These are phyloP conservation scores for Apodemia zela DNA, from an alignment of 2,888 invertebrate genomes.

Conservation along the genomic window DNA sequence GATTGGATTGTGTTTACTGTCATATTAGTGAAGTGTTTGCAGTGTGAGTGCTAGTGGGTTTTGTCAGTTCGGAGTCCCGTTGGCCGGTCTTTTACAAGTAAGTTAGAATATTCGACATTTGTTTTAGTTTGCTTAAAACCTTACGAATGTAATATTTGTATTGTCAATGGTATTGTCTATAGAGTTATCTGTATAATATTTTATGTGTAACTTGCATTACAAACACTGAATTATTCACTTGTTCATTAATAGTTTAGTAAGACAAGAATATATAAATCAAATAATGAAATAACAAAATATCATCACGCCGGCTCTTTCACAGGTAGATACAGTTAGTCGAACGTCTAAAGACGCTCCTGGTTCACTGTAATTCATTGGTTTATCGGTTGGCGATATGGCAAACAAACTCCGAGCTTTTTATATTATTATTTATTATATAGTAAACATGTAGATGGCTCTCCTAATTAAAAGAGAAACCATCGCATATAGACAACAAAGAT, in stretches of 20 bases:
- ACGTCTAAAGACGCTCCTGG: too few relatives aligned
- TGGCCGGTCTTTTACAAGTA: constrained; percentile 60
- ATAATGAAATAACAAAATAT: too few relatives aligned
- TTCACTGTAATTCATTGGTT: too few relatives aligned
- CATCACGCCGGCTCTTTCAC: too few relatives aligned
- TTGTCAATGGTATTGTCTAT: neutral
- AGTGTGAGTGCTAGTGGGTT: constrained; percentile 39
- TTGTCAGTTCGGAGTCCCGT: constrained; percentile 54
- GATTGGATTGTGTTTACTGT: constrained; percentile 18
- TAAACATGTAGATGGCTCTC: too few relatives aligned
- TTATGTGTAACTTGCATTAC: neutral
- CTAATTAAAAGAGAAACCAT: too few relatives aligned
- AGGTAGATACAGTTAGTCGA: too few relatives aligned
- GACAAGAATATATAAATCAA: neutral
- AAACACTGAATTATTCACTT: neutral
- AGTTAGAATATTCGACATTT: constrained; percentile 47
- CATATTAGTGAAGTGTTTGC: constrained; percentile 22
- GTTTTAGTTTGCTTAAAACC: constrained; percentile 37
- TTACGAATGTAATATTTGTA: neutral
- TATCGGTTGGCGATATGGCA: too few relatives aligned
- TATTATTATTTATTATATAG: too few relatives aligned
- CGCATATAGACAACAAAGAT: too few relatives aligned
- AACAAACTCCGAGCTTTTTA: too few relatives aligned
- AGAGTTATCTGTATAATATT: too few relatives aligned
- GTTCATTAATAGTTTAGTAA: neutral